Percentiles rank a stretch among this genome's conserved stretches.
These are phyloP conservation scores for Arvicanthis niloticus DNA, from an alignment of 2,113 vertebrate genomes.

Conservation along the genomic window DNA sequence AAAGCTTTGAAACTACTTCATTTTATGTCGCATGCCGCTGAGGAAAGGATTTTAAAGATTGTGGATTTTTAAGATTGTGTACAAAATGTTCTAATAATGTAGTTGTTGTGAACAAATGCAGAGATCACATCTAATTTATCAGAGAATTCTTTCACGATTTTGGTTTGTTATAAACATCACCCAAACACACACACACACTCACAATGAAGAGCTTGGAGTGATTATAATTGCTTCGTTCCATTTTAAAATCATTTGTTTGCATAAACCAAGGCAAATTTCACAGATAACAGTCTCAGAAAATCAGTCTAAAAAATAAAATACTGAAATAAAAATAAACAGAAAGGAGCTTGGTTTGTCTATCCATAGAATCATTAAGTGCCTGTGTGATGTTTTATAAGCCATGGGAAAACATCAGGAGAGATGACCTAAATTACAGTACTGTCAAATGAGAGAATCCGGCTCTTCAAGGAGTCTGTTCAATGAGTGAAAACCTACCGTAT, in stretches of 20 bases:
- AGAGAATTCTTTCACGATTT: neutral
- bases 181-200: neutral
- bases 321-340: neutral
- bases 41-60: neutral
- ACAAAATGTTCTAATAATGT: neutral
- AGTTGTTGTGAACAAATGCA: neutral
- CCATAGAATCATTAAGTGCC: neutral
- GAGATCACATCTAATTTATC: neutral
- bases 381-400: neutral
- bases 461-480: constrained; percentile 44
- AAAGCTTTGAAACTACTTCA: neutral
- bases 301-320: constrained; percentile 16
- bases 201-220: neutral
- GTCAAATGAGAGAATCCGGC: neutral
- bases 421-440: neutral
- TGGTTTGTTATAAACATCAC: neutral
- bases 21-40: neutral
- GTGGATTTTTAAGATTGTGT: neutral
- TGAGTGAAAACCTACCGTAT: neutral
- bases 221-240: neutral
- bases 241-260: neutral
- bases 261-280: neutral
- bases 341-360: neutral
- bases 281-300: constrained; percentile 5
- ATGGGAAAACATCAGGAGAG: neutral